Evolutionary conservation across 2,113 vertebrate species (phyloP), one percentile per base, ranked within the genome.

Genomic region (Ctenodactylus gundi): DNA sequence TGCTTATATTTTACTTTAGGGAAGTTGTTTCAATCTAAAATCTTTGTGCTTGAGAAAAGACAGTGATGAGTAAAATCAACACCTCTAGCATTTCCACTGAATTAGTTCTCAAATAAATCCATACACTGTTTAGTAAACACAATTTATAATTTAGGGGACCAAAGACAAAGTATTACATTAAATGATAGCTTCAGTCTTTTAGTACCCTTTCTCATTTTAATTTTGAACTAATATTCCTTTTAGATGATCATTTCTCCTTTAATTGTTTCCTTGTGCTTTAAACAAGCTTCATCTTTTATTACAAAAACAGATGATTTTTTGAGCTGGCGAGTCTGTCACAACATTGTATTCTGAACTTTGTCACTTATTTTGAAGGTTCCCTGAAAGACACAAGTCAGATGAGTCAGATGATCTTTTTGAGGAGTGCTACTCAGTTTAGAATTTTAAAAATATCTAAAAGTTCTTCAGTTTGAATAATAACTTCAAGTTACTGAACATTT

Each of bases 401-500:
- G 41, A 73, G 27, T 80, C 80, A 89, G 67, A 34, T 72, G 53
- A 36, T 85, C 53, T 95, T 95, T n/a, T 77, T 14, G 88, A 11
- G 15, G 84, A 84, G 65, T 83, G 18, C 3, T 91, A 4, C 82
- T 93, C 21, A 93, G 27, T 95, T 85, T 85, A 77, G 36, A 58
- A 76, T 94, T 65, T 70, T 23, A 53, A 55, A 91, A 68, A 46
- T 67, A 25, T 73, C 62, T 62, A 62, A 49, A 8, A 29, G 29
- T 20, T n/a, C 29, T 80, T 72, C 23, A 72, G 12, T 67, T 94
- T 97, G 91, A 98, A 96, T 96, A 97, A 96, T 95, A 89, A 72
- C 82, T 97, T 97, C 95, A 96, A 95, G 97, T 97, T 95, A 53
- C 51, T 73, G n/a, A 85, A 36, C 8, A n/a, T 81, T 92, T 94